Evolutionary conservation across 1,140 invertebrate species (phyloP).

Genomic region (Danaus melanippus): DNA sequence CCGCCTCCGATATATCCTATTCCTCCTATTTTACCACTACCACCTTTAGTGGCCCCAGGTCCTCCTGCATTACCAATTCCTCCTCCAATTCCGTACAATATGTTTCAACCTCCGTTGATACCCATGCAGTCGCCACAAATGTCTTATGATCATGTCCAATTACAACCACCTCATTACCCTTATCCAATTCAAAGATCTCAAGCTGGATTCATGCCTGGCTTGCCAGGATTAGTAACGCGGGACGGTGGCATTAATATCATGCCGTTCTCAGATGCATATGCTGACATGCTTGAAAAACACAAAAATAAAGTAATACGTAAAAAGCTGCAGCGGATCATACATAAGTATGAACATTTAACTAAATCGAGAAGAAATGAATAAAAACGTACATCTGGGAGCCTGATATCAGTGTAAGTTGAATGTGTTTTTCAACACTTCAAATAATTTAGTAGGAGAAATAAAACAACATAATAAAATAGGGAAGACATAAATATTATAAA

Average conservation of each 20-base stretch:
- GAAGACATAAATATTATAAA: too few relatives aligned
- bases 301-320: slow-evolving; percentile 48
- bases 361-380: not conserved
- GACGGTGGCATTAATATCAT: slow-evolving; percentile 57
- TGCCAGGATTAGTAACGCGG: slow-evolving; percentile 42
- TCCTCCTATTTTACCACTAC: not conserved
- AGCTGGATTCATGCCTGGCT: slow-evolving; percentile 44
- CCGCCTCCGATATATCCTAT: slow-evolving; percentile 7
- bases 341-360: slow-evolving; percentile 22
- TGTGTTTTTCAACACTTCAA: not conserved
- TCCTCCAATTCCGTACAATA: slow-evolving; percentile 10
- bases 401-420: not conserved
- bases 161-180: slow-evolving; percentile 7
- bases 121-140: slow-evolving; percentile 10
- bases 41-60: slow-evolving; percentile 12
- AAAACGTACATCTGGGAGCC: not conserved
- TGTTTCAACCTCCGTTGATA: slow-evolving; percentile 2
- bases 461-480: too few relatives aligned
- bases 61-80: slow-evolving; percentile 11
- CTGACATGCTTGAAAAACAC: slow-evolving; percentile 50
- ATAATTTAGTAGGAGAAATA: too few relatives aligned
- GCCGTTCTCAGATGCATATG: slow-evolving; percentile 54
- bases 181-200: slow-evolving; percentile 4
- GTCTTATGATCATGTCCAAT: slow-evolving; percentile 25
- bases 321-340: slow-evolving; percentile 32